Conservation (phyloP, 2,113 vertebrate species). For the Nerophis ophidion region DNA sequence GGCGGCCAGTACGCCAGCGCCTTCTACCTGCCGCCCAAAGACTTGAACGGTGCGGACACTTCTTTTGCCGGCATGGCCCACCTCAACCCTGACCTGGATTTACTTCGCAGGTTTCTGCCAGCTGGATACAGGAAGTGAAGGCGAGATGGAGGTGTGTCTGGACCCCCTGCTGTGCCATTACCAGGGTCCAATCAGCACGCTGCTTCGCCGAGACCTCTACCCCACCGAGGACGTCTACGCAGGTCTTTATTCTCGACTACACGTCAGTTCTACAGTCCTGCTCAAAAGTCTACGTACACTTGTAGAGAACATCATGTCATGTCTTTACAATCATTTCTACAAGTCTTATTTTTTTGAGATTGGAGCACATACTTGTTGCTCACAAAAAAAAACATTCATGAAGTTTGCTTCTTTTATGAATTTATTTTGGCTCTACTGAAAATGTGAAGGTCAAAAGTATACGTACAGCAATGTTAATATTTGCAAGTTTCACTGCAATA, state of each 20-base stretch:
- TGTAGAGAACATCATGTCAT: too few species aligned
- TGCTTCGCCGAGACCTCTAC: constrained; percentile 76
- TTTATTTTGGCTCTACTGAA: too few species aligned
- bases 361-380: too few species aligned
- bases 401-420: too few species aligned
- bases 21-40: constrained; percentile 84
- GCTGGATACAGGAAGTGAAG: constrained; percentile 83
- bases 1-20: constrained; percentile 84
- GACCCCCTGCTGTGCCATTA: constrained; percentile 87
- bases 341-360: too few species aligned
- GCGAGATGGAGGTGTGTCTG: constrained; percentile 77
- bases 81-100: neutral
- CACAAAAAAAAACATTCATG: too few species aligned
- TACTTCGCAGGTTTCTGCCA: constrained; percentile 77
- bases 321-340: too few species aligned
- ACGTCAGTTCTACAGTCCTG: too few species aligned
- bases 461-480: too few species aligned
- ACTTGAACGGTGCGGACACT: constrained; percentile 74
- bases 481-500: too few species aligned
- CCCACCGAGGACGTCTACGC: constrained; percentile 66
- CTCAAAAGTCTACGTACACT: too few species aligned
- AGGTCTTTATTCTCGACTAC: constrained; percentile 33
- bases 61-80: neutral
- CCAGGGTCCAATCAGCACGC: constrained; percentile 73
- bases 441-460: too few species aligned